Conservation (phyloP, 2,797 vertebrate genomes). For the Salarias fasciatus region DNA sequence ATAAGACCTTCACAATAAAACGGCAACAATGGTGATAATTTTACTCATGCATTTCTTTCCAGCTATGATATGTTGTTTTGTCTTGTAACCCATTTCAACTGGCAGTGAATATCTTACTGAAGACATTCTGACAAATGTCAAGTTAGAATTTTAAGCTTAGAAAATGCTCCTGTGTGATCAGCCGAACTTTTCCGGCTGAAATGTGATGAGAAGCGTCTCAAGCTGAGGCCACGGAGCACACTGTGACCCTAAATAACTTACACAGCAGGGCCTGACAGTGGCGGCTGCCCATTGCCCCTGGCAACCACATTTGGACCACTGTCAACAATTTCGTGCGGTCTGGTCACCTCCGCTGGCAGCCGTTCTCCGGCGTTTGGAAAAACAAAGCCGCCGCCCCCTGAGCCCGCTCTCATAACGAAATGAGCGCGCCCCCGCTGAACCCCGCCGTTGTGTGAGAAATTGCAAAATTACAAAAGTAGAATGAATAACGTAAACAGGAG, state of each 20-base stretch:
- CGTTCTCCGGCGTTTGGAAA: slow-evolving; percentile 41
- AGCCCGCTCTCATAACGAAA: slow-evolving; percentile 14
- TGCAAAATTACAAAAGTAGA: neutral
- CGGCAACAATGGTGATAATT: no score
- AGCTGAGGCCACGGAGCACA: slow-evolving; percentile 22
- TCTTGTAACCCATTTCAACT: no score
- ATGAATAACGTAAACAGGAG: neutral
- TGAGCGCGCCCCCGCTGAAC: slow-evolving; percentile 26
- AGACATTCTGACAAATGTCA: no score
- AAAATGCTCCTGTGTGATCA: no score
- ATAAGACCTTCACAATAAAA: no score
- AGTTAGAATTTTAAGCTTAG: no score
- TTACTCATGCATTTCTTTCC: no score
- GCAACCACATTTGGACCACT: slow-evolving; percentile 62
- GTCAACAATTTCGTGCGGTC: slow-evolving; percentile 58
- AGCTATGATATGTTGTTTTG: no score
- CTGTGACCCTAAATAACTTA: slow-evolving; percentile 51
- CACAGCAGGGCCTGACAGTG: slow-evolving; percentile 44
- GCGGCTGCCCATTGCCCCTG: slow-evolving; percentile 39
- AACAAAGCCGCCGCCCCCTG: slow-evolving; percentile 37
- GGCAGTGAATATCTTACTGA: no score
- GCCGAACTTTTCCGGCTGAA: no score
- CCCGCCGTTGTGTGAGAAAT: slow-evolving; percentile 15
- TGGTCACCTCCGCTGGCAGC: slow-evolving; percentile 50
- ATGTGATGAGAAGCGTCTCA: slow-evolving; percentile 23